Percentiles rank a stretch among this genome's conserved stretches.
Conservation (phyloP, 2,888 invertebrate species). For the Aphodius sticticus region DNA sequence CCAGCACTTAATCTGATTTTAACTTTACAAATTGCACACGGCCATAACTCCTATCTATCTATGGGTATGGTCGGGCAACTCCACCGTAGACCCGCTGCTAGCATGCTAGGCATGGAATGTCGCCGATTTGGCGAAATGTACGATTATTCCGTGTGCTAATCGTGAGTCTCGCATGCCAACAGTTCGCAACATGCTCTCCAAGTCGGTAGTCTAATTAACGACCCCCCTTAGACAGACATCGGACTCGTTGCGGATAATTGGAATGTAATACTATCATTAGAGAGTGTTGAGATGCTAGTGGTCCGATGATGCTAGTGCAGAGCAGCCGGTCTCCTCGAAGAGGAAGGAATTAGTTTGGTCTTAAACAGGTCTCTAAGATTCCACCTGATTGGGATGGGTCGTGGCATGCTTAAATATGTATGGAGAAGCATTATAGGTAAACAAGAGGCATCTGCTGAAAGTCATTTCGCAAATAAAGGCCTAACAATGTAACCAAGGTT, state of each 20-base stretch:
- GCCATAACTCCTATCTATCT: slow-evolving; percentile 4
- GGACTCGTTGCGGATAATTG: background rate
- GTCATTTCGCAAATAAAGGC: background rate
- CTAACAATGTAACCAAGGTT: background rate
- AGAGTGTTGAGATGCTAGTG: slow-evolving; percentile 4
- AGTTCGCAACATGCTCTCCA: slow-evolving; percentile 4
- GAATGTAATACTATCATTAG: background rate
- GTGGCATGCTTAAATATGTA: background rate
- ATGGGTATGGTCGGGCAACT: background rate
- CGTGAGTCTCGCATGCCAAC: background rate
- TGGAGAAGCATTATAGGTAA: background rate
- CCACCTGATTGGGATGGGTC: background rate
- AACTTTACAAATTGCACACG: background rate
- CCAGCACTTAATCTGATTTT: slow-evolving; percentile 4
- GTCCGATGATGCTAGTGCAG: background rate
- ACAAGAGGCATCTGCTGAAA: background rate
- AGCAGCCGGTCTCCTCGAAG: background rate
- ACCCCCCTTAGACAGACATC: slow-evolving; percentile 4
- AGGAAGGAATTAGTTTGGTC: slow-evolving; percentile 4
- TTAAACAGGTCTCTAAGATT: background rate
- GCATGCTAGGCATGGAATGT: background rate
- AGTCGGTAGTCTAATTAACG: slow-evolving; percentile 4
- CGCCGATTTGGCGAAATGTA: background rate
- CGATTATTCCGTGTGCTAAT: background rate
- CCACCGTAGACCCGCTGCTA: background rate